Conservation (phyloP, 2,797 vertebrate species). For the Labroides dimidiatus region DNA sequence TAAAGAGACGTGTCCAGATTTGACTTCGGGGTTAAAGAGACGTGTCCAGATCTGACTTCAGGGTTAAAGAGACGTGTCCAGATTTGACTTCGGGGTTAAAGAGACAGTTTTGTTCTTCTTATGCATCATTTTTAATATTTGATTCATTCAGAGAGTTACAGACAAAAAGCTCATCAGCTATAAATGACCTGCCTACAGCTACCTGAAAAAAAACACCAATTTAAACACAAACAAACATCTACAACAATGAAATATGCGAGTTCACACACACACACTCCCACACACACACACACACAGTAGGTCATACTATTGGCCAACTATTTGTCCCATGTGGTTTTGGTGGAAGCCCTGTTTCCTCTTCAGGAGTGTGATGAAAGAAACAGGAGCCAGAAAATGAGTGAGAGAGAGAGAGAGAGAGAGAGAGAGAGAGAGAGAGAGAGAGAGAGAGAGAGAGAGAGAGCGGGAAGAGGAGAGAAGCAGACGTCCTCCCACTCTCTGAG, state of each 20-base stretch:
- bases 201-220: too few relatives aligned
- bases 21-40: too few relatives aligned
- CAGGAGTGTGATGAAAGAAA: conserved; percentile 56
- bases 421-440: not conserved
- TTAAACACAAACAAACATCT: too few relatives aligned
- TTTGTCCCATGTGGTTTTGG: conserved; percentile 14
- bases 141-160: too few relatives aligned
- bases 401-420: conserved; percentile 1
- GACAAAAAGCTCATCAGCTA: too few relatives aligned
- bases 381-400: conserved; percentile 41
- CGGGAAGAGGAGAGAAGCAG: conserved; percentile 55
- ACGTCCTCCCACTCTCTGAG: conserved; percentile 34
- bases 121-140: too few relatives aligned
- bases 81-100: too few relatives aligned
- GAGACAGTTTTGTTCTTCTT: too few relatives aligned
- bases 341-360: conserved; percentile 48
- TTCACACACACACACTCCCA: not conserved
- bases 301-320: conserved; percentile 18
- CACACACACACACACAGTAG: not conserved
- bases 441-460: not conserved
- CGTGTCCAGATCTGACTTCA: too few relatives aligned
- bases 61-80: too few relatives aligned
- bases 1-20: too few relatives aligned
- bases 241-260: not conserved
- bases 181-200: too few relatives aligned